Evolutionary conservation across 2,888 invertebrate species (phyloP).

Genomic region (Calliscelio sp.): DNA sequence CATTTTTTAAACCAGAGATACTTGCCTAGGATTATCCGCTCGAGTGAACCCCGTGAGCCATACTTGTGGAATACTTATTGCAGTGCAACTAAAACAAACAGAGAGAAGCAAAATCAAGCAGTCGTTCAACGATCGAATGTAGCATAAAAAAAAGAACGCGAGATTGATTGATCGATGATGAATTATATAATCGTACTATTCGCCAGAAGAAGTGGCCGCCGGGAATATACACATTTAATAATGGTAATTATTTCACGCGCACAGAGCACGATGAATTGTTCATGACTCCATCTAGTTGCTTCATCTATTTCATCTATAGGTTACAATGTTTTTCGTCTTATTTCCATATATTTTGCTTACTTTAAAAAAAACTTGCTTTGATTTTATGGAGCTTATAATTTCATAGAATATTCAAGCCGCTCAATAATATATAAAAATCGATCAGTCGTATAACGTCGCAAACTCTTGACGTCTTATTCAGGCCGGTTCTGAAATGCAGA

Average conservation of each 20-base stretch:
- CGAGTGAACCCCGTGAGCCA: conserved; percentile 29
- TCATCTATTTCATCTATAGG: conserved; percentile 48
- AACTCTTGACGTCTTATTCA: too few species aligned
- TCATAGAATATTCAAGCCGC: conserved; percentile 25
- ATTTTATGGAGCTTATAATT: conserved; percentile 30
- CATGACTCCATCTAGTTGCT: not conserved
- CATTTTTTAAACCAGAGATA: conserved; percentile 14
- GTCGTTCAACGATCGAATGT: too few species aligned
- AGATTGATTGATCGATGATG: conserved; percentile 30
- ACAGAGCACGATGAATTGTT: conserved; percentile 43
- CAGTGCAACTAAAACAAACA: conserved; percentile 36
- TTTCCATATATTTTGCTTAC: too few species aligned
- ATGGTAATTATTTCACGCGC: conserved; percentile 39
- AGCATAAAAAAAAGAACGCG: not conserved
- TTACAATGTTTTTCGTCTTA: too few species aligned
- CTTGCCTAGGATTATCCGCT: conserved; percentile 46
- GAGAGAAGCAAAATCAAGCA: too few species aligned
- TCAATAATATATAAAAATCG: conserved; percentile 13
- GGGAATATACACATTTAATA: too few species aligned
- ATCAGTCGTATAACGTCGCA: not conserved
- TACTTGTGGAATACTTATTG: conserved; percentile 30
- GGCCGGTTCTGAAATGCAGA: not conserved
- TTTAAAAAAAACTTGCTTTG: too few species aligned
- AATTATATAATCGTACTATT: conserved; percentile 40
- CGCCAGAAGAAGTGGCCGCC: too few species aligned